A percentile compares a stretch with the other conserved stretches of the same genome.
Conservation (phyloP, 2,888 invertebrate species). For the Drosophila merina region DNA sequence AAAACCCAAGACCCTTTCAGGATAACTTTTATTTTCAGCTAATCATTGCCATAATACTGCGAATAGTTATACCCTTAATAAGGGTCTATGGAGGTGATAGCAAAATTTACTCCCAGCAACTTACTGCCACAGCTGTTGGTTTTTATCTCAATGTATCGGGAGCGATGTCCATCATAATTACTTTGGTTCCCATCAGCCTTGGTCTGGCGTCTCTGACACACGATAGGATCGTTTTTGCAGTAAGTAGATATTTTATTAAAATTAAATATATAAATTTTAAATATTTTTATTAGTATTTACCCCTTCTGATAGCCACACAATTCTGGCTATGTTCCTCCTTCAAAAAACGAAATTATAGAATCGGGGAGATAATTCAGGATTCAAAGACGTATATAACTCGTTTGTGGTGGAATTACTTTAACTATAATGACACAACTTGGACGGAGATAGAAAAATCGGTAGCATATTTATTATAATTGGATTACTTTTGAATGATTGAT, state of each 20-base stretch:
- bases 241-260: conserved; percentile 7
- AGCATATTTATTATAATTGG: not conserved
- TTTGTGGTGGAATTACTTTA: conserved; percentile 28
- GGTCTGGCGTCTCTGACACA: conserved; percentile 21
- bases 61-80: conserved; percentile 1
- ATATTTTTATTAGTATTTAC: conserved; percentile 39
- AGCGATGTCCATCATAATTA: conserved; percentile 24
- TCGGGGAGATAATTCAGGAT: not conserved
- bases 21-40: not conserved
- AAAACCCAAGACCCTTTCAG: not conserved
- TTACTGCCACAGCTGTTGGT: not conserved
- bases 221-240: conserved; percentile 44
- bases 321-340: conserved; percentile 1
- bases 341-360: not conserved
- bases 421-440: conserved; percentile 32
- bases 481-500: accelerated
- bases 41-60: not conserved
- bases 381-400: not conserved
- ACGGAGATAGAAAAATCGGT: conserved; percentile 24
- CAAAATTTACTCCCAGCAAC: not conserved
- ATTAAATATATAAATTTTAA: not conserved
- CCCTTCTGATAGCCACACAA: conserved; percentile 20
- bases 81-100: not conserved
- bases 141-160: conserved; percentile 19
- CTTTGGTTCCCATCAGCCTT: conserved; percentile 24